Evolutionary conservation across 2,888 invertebrate species (phyloP).

Genomic region (Eugnorisma glareosa): DNA sequence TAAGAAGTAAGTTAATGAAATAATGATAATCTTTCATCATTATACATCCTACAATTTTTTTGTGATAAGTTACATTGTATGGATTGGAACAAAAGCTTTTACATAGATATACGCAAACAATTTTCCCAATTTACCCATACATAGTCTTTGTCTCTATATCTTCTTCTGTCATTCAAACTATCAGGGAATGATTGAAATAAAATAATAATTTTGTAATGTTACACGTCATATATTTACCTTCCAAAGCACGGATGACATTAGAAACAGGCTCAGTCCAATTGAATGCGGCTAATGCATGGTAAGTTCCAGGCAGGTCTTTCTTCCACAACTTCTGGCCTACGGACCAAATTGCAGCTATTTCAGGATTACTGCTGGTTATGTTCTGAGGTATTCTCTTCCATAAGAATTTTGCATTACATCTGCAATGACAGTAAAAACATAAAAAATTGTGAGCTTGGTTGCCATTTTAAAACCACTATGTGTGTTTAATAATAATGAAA

Average conservation of each 20-base stretch:
- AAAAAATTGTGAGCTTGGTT: neutral
- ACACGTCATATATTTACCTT: slow-evolving; percentile 91
- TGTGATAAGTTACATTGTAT: too few relatives aligned
- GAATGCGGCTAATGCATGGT: slow-evolving; percentile 93
- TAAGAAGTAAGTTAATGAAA: too few relatives aligned
- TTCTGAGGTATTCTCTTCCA: slow-evolving; percentile 97
- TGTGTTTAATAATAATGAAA: neutral
- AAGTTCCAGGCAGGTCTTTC: slow-evolving; percentile 95
- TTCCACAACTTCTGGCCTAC: slow-evolving; percentile 96
- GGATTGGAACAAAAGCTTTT: neutral
- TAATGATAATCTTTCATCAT: too few relatives aligned
- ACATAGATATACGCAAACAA: too few relatives aligned
- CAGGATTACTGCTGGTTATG: slow-evolving; percentile 93
- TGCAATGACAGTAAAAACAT: slow-evolving; percentile 79
- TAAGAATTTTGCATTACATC: slow-evolving; percentile 97
- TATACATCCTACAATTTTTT: too few relatives aligned
- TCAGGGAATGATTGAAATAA: neutral
- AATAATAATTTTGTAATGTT: neutral
- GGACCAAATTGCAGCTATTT: slow-evolving; percentile 94
- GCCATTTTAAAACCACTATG: neutral
- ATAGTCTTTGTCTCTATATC: neutral
- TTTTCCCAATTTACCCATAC: neutral
- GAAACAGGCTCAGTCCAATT: slow-evolving; percentile 95
- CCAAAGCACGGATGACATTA: slow-evolving; percentile 94
- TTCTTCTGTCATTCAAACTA: neutral